Evolutionary conservation across 1,140 invertebrate species (phyloP), one percentile per base, ranked within the genome.

Genomic region (Drosophila sulfurigaster): DNA sequence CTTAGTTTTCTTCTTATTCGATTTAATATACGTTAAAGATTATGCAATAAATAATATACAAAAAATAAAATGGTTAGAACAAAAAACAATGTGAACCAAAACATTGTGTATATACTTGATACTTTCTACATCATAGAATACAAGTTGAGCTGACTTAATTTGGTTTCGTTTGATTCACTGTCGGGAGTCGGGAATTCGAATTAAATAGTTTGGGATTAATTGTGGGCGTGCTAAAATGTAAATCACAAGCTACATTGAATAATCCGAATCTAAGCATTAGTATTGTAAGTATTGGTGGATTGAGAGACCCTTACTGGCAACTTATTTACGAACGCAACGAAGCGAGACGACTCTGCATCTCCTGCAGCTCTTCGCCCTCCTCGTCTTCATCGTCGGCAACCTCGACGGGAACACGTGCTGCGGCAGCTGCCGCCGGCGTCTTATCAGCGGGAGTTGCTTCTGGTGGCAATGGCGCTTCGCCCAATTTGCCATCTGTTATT

Each of bases 401-500:
- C 8, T 75, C 60, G 15, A 71, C 82, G 56, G 60, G 58, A 52
- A 79, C 64, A 0, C 63, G 45, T 5, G 49, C 94, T 92, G 67
- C 94, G 93, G 71, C 78, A 92, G 76, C 43, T 10, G 54, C 64
- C 16, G 52, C 94, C 92, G 67, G 94, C 93, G 72, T 94, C 93
- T 45, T 94, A 94, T 92, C 85, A 1, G 93, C 94, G 3, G 94
- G 95, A 3, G 95, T 94, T 43, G 94, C 94, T 46, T 94, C 94
- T 6, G 96, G 95, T 6, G 96, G 95, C 20, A 96, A 94, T 0
- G 97, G 97, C 15, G 98, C 98, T 93, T 97, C 97, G 30, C 98
- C 98, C 54, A 99, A 93, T 92, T 97, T 96, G 56, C 98, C 99
- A 87, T 97, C 96, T 1, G 98, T 99, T 1, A 99, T 93, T 93